These are phyloP conservation scores for Maniola jurtina DNA, from an alignment of 1,140 invertebrate genomes.

Conservation along the genomic window DNA sequence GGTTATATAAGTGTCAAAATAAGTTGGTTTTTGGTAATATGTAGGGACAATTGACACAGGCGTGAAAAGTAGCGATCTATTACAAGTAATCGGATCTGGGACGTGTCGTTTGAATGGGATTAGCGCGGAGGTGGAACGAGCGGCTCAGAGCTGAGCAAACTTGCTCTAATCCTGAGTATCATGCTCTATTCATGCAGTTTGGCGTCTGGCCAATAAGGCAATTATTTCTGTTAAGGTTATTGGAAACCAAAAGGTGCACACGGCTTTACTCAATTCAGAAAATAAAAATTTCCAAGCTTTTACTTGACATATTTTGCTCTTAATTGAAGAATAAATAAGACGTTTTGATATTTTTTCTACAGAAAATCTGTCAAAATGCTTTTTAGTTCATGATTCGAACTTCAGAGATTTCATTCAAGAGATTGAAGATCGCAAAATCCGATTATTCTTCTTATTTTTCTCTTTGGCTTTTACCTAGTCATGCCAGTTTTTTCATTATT, in stretches of 20 bases:
- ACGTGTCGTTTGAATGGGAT: constrained; percentile 45
- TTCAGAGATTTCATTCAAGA: too few relatives aligned
- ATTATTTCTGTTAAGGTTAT: constrained; percentile 9
- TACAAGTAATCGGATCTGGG: constrained; percentile 56
- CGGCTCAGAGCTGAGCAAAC: neutral
- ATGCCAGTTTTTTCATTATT: too few relatives aligned
- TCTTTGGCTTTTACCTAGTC: too few relatives aligned
- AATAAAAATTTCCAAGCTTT: too few relatives aligned
- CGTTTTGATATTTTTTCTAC: too few relatives aligned
- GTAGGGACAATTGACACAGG: constrained; percentile 15
- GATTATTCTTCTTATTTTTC: too few relatives aligned
- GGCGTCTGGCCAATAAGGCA: constrained; percentile 2
- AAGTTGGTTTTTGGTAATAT: neutral
- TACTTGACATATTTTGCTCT: too few relatives aligned
- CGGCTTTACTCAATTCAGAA: neutral
- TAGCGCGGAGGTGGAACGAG: constrained; percentile 14
- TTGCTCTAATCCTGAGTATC: constrained; percentile 4
- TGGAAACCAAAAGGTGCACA: neutral
- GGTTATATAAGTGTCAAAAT: constrained; percentile 27
- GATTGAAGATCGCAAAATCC: too few relatives aligned
- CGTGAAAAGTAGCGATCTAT: constrained; percentile 52
- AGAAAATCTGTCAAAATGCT: too few relatives aligned
- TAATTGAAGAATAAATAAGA: too few relatives aligned
- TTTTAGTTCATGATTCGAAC: too few relatives aligned
- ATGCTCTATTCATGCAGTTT: constrained; percentile 7